Evolutionary conservation across 2,797 vertebrate genomes (phyloP).

Genomic region (Sarcophilus harrisii): DNA sequence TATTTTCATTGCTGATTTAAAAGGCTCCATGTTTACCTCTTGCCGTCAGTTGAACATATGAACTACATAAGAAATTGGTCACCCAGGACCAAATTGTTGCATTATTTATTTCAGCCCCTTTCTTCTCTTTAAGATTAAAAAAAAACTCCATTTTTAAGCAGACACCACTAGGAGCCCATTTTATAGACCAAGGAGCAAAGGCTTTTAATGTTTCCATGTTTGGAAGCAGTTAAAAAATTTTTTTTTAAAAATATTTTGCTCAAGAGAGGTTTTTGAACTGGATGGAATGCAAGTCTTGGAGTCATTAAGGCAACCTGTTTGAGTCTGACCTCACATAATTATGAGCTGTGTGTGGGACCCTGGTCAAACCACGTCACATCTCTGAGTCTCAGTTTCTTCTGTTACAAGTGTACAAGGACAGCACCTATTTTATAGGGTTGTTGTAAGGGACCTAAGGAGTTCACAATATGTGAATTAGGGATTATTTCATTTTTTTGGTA

Average conservation of each 20-base stretch:
- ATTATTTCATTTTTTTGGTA: neutral
- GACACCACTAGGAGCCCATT: neutral
- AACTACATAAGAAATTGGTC: neutral
- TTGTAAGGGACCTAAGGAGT: neutral
- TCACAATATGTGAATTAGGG: neutral
- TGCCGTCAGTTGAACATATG: neutral
- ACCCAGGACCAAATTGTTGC: neutral
- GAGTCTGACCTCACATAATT: neutral
- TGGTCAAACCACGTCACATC: neutral
- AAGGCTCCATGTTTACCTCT: neutral
- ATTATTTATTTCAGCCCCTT: neutral
- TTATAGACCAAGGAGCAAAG: neutral
- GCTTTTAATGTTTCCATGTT: neutral
- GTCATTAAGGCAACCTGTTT: neutral
- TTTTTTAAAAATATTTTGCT: neutral
- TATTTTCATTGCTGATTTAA: constrained; percentile 13
- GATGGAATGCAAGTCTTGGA: neutral
- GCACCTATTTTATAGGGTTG: neutral
- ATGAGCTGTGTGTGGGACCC: neutral
- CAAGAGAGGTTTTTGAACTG: neutral
- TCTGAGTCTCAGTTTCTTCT: neutral
- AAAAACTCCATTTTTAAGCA: neutral
- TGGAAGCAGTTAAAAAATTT: neutral
- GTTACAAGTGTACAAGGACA: neutral
- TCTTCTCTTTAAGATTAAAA: neutral